Evolutionary conservation across 53 echinoderm and acorn worm species (phyloP).

Genomic region (Mesocentrotus franciscanus): DNA sequence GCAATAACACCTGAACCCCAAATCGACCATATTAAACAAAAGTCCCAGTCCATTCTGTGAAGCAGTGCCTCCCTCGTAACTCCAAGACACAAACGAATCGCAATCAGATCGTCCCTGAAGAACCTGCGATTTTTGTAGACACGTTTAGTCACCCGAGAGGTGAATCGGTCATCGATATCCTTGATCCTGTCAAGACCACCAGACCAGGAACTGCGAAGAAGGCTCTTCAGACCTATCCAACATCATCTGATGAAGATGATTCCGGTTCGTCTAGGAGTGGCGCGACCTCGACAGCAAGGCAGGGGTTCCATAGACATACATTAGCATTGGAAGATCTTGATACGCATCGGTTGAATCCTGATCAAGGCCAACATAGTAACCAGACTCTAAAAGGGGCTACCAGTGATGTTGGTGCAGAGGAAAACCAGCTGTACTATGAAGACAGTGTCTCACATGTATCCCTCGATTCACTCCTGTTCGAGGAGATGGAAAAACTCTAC

Average conservation of each 20-base stretch:
- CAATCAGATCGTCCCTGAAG: too few relatives aligned
- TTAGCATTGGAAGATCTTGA: background rate
- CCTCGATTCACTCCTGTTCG: background rate
- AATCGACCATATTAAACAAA: too few relatives aligned
- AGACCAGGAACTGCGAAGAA: background rate
- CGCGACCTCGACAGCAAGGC: background rate
- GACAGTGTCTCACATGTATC: background rate
- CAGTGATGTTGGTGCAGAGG: background rate
- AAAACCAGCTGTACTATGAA: background rate
- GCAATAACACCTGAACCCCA: too few relatives aligned
- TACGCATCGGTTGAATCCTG: background rate
- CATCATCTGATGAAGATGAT: constrained; percentile 30
- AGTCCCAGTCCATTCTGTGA: too few relatives aligned
- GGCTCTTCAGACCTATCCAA: background rate
- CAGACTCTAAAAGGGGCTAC: background rate
- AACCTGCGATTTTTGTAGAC: too few relatives aligned
- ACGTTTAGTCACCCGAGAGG: too few relatives aligned
- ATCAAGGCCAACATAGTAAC: background rate
- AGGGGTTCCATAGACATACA: background rate
- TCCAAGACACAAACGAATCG: too few relatives aligned
- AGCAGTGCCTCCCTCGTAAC: too few relatives aligned
- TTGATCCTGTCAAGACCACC: background rate
- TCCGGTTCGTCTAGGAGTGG: background rate
- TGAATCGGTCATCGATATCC: constrained; percentile 34
- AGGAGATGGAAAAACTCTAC: constrained; percentile 17